phyloP scores from a whole-genome alignment of 1,140 invertebrate genomes.

The Branchinecta lynchi region DNA sequence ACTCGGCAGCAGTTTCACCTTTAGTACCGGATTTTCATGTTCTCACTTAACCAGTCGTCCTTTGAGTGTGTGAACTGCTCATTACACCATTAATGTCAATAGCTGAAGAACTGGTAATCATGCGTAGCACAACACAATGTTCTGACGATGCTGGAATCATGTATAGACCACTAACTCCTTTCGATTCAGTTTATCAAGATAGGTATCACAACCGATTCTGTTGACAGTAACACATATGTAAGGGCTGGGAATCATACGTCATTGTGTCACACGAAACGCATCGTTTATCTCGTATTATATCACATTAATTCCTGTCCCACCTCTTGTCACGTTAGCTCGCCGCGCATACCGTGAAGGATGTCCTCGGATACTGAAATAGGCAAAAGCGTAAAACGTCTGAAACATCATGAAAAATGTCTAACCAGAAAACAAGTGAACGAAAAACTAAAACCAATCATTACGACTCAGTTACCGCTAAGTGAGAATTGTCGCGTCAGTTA shows the following conservation, averaged over 20 bases:
- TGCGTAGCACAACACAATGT: too few species aligned
- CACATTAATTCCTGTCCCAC: not conserved
- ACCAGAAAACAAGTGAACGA: not conserved
- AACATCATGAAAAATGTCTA: too few species aligned
- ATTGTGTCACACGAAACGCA: not conserved
- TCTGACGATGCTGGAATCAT: too few species aligned
- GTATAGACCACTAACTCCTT: too few species aligned
- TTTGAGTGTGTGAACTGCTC: too few species aligned
- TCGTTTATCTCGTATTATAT: not conserved
- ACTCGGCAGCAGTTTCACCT: too few species aligned
- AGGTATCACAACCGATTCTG: not conserved
- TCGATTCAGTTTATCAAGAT: not conserved
- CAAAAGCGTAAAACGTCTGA: not conserved
- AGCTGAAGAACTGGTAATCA: too few species aligned
- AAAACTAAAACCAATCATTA: not conserved
- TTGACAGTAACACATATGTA: not conserved
- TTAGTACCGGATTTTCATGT: too few species aligned
- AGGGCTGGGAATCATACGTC: not conserved
- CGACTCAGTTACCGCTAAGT: not conserved
- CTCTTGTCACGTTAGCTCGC: not conserved
- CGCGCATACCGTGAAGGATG: not conserved
- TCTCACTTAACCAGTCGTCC: too few species aligned
- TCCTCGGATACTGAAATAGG: not conserved
- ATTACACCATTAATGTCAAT: too few species aligned
- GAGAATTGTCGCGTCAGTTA: not conserved